Base-by-base conservation (phyloP, 1,140 invertebrate species). In the Drosophila burlai region DNA sequence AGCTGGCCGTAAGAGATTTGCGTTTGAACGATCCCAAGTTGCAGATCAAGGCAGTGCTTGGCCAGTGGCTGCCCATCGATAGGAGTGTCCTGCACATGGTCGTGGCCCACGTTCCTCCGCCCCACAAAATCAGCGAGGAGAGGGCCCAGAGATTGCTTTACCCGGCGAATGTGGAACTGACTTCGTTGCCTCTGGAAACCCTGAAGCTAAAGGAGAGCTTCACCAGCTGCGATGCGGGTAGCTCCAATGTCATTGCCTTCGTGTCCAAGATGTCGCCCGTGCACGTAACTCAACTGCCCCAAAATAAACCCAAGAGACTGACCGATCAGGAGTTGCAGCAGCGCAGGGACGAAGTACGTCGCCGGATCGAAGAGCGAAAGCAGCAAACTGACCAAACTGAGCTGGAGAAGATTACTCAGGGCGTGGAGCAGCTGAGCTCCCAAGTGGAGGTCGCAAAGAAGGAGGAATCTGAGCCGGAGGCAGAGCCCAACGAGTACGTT, bases 1-100 rank as follows among this genome's bases (percentile, higher is more conserved):
- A 96, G 92, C 94, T 98, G 59, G 94, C 95, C 0, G 93, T 95
- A 0, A 93, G 97, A 81, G 98, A 99, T 93, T 93, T 97, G 58
- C 95, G 95, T 66, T 95, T 97, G 63, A 96, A 95, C 15, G 98
- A 99, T 94, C 83, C 94, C 0, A 96, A 96, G 93, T 93, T 96
- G 4, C 96, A 97, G 89, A 93, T 99, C 1, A 96, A 97, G 92
- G 95, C 96, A 0, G 95, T 99, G 24, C 96, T 96, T 91, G 95
- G 95, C 26, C 96, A 98, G 78, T 99, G 98, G 98, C 94, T 99
- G 18, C 98, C 98, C 29, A 93, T 99, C 36, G 96, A 98, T 15
- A 93, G 94, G 52, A 95, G 96, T 42, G 95, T 98, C 15, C 93
- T 99, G 24, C 95, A 96, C 73, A 97, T 97, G 94, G 96, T 98